Conservation (phyloP, 2,797 vertebrate species). For the Cirrhinus mrigala region DNA sequence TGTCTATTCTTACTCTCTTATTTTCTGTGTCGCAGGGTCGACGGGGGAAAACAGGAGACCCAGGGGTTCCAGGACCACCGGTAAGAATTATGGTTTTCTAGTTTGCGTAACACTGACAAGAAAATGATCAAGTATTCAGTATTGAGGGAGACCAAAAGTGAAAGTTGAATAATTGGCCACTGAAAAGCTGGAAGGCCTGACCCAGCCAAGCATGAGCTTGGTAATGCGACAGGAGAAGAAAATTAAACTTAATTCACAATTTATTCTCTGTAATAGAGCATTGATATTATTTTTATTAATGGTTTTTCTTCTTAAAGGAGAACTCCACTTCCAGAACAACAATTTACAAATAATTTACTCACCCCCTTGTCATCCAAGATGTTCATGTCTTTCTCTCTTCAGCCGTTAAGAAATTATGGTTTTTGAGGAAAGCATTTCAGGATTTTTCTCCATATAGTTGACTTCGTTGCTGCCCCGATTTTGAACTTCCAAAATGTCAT, state of each 20-base stretch:
- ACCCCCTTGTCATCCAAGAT: too few relatives aligned
- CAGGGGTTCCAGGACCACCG: constrained; percentile 84
- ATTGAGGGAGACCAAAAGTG: too few relatives aligned
- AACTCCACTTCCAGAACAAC: too few relatives aligned
- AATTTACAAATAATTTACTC: too few relatives aligned
- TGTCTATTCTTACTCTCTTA: constrained; percentile 26
- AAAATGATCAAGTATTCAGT: not conserved
- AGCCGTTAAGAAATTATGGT: too few relatives aligned
- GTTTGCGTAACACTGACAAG: not conserved
- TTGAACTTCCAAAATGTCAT: too few relatives aligned
- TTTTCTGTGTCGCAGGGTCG: constrained; percentile 82
- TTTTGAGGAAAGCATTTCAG: too few relatives aligned
- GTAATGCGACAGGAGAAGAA: not conserved
- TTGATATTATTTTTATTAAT: not conserved
- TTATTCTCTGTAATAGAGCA: not conserved
- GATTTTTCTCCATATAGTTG: too few relatives aligned
- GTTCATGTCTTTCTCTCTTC: too few relatives aligned
- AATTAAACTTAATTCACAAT: not conserved
- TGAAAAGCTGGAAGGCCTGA: not conserved
- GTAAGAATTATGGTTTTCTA: constrained; percentile 75
- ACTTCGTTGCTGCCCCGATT: too few relatives aligned
- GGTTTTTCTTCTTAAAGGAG: not conserved
- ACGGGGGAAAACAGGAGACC: constrained; percentile 88
- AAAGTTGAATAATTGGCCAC: not conserved
- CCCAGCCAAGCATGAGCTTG: not conserved